Evolutionary conservation across 2,797 vertebrate genomes (phyloP).

Genomic region (Pterois miles): DNA sequence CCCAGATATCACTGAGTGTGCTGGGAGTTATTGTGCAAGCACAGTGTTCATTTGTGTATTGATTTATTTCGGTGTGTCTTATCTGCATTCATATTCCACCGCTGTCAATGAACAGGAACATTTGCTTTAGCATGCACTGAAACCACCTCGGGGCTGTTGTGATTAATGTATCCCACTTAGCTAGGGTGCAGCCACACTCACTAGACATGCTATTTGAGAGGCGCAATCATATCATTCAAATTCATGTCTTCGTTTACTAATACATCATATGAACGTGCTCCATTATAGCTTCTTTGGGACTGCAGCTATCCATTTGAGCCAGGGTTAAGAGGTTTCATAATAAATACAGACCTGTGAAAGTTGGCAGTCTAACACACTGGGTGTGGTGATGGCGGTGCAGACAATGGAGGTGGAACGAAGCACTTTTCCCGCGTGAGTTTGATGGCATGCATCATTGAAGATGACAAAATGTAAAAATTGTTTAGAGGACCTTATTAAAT

Average conservation of each 20-base stretch:
- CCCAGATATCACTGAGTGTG: conserved; percentile 7
- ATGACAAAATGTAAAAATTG: conserved; percentile 87
- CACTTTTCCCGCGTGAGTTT: conserved; percentile 67
- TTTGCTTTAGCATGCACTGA: conserved; percentile 65
- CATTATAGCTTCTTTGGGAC: conserved; percentile 54
- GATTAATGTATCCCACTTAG: conserved; percentile 75
- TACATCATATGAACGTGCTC: conserved; percentile 56
- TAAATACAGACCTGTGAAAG: conserved; percentile 65
- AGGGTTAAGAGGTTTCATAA: conserved; percentile 68
- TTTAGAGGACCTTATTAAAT: conserved; percentile 85
- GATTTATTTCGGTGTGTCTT: conserved; percentile 53
- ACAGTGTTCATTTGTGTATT: conserved; percentile 39
- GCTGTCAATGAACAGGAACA: conserved; percentile 70
- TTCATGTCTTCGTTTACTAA: conserved; percentile 64
- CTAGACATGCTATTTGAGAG: conserved; percentile 53
- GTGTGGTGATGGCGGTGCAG: conserved; percentile 24
- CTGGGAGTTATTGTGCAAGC: conserved; percentile 17
- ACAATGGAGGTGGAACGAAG: conserved; percentile 54
- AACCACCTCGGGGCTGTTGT: conserved; percentile 53
- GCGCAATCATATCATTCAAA: conserved; percentile 64
- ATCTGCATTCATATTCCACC: conserved; percentile 59
- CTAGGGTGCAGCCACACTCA: conserved; percentile 48
- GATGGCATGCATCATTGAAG: conserved; percentile 84
- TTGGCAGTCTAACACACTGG: conserved; percentile 60
- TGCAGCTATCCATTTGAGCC: conserved; percentile 50